These are phyloP conservation scores for Xestia xanthographa DNA, from an alignment of 2,888 invertebrate genomes.

Conservation along the genomic window DNA sequence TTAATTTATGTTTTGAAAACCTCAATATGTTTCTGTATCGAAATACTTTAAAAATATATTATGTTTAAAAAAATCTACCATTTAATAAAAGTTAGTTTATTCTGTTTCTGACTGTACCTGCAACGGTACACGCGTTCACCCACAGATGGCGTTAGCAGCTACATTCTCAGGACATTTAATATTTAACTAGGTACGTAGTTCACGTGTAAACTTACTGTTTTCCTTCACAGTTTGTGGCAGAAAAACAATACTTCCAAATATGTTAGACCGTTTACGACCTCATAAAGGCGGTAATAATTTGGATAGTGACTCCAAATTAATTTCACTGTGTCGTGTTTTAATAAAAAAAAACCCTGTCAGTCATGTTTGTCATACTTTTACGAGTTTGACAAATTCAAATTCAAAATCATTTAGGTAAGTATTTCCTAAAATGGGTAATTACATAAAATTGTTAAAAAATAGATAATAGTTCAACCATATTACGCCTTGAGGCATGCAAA, in stretches of 20 bases:
- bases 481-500: no score
- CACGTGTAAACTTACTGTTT: not conserved
- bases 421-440: no score
- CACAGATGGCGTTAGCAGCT: constrained; percentile 52
- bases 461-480: no score
- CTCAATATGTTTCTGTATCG: not conserved
- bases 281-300: not conserved
- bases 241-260: not conserved
- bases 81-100: not conserved
- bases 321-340: not conserved
- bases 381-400: no score
- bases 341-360: not conserved
- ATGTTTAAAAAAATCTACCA: not conserved
- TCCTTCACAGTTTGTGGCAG: not conserved
- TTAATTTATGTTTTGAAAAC: not conserved
- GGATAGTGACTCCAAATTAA: not conserved
- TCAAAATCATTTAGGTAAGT: no score
- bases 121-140: not conserved
- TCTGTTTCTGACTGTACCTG: constrained; percentile 21
- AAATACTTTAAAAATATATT: not conserved
- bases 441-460: no score
- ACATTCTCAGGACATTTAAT: constrained; percentile 36
- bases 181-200: constrained; percentile 33
- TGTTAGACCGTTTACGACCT: not conserved
- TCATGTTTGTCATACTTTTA: not conserved